Conservation (phyloP, 2,888 invertebrate species). For the Lochmaea crataegi region DNA sequence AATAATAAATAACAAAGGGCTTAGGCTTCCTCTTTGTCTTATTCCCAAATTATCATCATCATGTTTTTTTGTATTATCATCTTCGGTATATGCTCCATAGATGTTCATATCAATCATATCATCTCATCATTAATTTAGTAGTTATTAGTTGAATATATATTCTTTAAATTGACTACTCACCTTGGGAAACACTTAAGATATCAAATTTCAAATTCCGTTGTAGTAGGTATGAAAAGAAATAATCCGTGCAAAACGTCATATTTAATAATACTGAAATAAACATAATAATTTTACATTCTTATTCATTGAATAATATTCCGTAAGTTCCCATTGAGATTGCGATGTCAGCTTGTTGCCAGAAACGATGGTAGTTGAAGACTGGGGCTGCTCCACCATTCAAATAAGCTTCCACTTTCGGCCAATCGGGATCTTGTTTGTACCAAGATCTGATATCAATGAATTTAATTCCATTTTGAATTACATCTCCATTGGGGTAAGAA, state of each 20-base stretch:
- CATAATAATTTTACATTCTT: constrained; percentile 19
- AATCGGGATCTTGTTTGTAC: constrained; percentile 48
- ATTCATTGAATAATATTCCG: constrained; percentile 49
- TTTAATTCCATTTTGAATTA: constrained; percentile 46
- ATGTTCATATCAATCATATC: too few relatives aligned
- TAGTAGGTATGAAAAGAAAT: not conserved
- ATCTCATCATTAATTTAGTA: too few relatives aligned
- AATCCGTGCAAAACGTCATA: not conserved
- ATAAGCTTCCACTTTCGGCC: constrained; percentile 45
- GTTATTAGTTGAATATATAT: too few relatives aligned
- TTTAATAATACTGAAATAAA: not conserved
- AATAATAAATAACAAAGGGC: too few relatives aligned
- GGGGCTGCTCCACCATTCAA: constrained; percentile 48
- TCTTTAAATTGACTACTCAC: too few relatives aligned
- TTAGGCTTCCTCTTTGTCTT: too few relatives aligned
- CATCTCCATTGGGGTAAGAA: constrained; percentile 48
- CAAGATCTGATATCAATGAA: constrained; percentile 48
- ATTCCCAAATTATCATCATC: too few relatives aligned
- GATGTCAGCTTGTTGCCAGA: constrained; percentile 50
- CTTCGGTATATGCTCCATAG: too few relatives aligned
- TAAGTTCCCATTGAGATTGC: constrained; percentile 48
- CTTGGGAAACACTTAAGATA: too few relatives aligned
- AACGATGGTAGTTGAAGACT: constrained; percentile 48
- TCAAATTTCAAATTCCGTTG: too few relatives aligned
- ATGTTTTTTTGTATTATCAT: too few relatives aligned